A percentile compares a stretch with the other conserved stretches of the same genome.
Evolutionary conservation across 37 sponge, comb jelly and placozoan species (phyloP).

Genomic region (Halisarca cf. caerulea): DNA sequence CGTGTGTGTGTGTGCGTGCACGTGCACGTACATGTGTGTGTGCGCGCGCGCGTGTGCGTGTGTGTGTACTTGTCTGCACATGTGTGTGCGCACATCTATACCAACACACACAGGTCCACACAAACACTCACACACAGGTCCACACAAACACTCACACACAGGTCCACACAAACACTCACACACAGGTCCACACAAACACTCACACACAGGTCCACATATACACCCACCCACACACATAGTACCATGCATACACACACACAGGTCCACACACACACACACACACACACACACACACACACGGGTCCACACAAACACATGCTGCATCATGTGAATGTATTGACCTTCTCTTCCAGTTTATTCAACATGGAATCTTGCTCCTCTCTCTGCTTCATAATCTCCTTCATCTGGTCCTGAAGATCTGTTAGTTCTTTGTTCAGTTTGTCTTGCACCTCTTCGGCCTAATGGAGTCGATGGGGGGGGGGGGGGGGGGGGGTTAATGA

Average conservation of each 20-base stretch:
- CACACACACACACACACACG: no score
- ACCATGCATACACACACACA: no score
- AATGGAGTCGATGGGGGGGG: background rate
- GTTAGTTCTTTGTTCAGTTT: background rate
- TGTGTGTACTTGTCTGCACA: no score
- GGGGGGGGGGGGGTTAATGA: background rate
- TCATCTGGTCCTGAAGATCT: background rate
- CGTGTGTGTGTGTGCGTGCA: no score
- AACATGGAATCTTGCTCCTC: background rate
- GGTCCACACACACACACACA: no score
- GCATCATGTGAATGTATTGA: no score
- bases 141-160: constrained; percentile 13
- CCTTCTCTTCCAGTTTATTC: background rate
- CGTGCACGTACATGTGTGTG: background rate
- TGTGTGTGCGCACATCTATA: no score
- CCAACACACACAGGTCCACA: background rate
- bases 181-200: background rate
- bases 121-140: background rate
- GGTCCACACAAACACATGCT: no score
- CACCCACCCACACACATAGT: background rate
- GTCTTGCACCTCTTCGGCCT: background rate
- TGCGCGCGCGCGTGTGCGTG: no score
- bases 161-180: background rate
- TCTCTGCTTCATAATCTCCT: background rate
- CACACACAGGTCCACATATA: background rate